phyloP scores from a whole-genome alignment of 1,140 invertebrate species.

The Harpegnathos saltator region DNA sequence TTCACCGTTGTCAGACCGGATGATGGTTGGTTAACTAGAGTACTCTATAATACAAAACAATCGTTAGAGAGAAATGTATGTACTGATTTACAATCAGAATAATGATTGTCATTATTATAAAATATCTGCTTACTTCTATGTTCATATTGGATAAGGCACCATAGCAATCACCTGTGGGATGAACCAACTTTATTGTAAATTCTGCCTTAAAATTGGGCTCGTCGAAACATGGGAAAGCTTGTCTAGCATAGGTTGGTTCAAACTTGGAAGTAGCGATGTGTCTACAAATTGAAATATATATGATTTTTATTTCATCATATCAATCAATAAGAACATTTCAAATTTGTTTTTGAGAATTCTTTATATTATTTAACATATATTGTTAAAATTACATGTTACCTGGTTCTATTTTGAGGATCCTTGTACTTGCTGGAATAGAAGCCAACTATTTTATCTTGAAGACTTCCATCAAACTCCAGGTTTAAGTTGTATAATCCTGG shows the following conservation, averaged over 20 bases:
- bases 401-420: conserved; percentile 87
- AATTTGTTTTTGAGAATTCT: neutral
- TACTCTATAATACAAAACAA: conserved; percentile 77
- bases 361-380: neutral
- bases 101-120: neutral
- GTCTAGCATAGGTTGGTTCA: conserved; percentile 96
- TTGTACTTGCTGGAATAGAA: conserved; percentile 93
- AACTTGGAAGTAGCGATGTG: conserved; percentile 96
- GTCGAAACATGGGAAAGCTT: conserved; percentile 98
- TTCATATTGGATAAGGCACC: conserved; percentile 94
- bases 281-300: conserved; percentile 83
- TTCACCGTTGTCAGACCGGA: conserved; percentile 85
- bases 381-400: conserved; percentile 83
- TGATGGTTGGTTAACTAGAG: conserved; percentile 79
- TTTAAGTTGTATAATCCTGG: conserved; percentile 88
- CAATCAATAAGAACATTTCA: neutral
- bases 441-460: conserved; percentile 90
- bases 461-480: conserved; percentile 90
- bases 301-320: neutral
- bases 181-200: conserved; percentile 92
- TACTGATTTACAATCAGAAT: too few species aligned
- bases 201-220: conserved; percentile 97
- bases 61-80: neutral
- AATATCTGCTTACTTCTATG: conserved; percentile 78
- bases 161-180: conserved; percentile 88